phyloP scores from a whole-genome alignment of 2,888 invertebrate species.

The Coleophora deauratella region DNA sequence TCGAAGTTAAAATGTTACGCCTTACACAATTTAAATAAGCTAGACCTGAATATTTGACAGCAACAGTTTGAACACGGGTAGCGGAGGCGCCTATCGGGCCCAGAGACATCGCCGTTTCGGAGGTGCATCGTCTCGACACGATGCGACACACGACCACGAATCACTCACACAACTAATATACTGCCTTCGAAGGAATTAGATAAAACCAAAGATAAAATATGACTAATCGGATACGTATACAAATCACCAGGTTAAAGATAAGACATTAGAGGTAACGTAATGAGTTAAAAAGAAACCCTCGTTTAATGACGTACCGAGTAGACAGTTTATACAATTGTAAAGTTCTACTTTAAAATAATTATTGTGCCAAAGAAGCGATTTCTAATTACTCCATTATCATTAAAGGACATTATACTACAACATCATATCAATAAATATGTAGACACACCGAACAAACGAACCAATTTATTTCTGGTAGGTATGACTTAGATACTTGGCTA shows the following conservation, averaged over 20 bases:
- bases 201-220: slow-evolving; percentile 49
- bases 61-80: slow-evolving; percentile 12
- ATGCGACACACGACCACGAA: background rate
- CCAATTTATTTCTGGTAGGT: too few species aligned
- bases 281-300: slow-evolving; percentile 21
- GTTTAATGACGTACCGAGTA: background rate
- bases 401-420: too few species aligned
- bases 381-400: too few species aligned
- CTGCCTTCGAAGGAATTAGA: slow-evolving; percentile 38
- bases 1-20: too few species aligned
- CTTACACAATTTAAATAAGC: too few species aligned
- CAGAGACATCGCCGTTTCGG: background rate
- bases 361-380: too few species aligned
- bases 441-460: too few species aligned
- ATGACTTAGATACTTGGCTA: too few species aligned
- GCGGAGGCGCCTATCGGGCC: background rate
- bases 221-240: slow-evolving; percentile 40
- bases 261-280: slow-evolving; percentile 21
- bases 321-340: too few species aligned
- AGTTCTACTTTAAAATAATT: too few species aligned
- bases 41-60: slow-evolving; percentile 19
- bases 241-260: slow-evolving; percentile 20
- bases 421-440: too few species aligned
- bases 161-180: background rate
- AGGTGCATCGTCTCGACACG: background rate